Evolutionary conservation across 1,140 invertebrate genomes (phyloP).

Genomic region (Drosophila albomicans): DNA sequence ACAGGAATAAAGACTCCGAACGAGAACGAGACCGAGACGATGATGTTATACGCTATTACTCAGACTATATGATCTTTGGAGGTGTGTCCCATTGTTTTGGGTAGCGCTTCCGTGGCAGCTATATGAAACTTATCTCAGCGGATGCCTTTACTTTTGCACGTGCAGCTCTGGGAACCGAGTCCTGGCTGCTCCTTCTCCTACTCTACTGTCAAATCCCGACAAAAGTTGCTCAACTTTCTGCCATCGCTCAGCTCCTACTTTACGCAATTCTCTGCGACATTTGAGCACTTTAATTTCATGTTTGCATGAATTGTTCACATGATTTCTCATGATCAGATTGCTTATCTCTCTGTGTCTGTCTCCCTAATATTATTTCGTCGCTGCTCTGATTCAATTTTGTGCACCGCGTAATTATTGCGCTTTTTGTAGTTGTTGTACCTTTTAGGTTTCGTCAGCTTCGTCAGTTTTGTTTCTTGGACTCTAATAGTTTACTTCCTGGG

Average conservation of each 20-base stretch:
- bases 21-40: conserved; percentile 12
- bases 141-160: conserved; percentile 65
- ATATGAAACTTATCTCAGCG: conserved; percentile 74
- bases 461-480: conserved; percentile 30
- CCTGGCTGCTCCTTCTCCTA: conserved; percentile 18
- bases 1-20: conserved; percentile 10
- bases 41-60: conserved; percentile 14
- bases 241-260: conserved; percentile 55
- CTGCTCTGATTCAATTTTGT: conserved; percentile 65
- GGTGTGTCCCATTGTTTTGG: conserved; percentile 76
- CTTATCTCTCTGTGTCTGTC: conserved; percentile 60
- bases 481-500: conserved; percentile 83
- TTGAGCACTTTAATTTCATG: conserved; percentile 81
- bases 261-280: conserved; percentile 67
- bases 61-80: conserved; percentile 55
- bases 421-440: conserved; percentile 66
- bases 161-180: conserved; percentile 73
- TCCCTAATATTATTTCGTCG: not conserved
- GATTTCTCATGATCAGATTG: conserved; percentile 81
- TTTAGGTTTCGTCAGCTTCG: not conserved
- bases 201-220: conserved; percentile 43
- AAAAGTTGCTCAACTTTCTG: conserved; percentile 84
- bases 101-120: conserved; percentile 68
- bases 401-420: conserved; percentile 71
- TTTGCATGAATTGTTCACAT: conserved; percentile 74